Evolutionary conservation across 2,113 vertebrate genomes (phyloP).

Genomic region (Rhinolophus ferrumequinum): DNA sequence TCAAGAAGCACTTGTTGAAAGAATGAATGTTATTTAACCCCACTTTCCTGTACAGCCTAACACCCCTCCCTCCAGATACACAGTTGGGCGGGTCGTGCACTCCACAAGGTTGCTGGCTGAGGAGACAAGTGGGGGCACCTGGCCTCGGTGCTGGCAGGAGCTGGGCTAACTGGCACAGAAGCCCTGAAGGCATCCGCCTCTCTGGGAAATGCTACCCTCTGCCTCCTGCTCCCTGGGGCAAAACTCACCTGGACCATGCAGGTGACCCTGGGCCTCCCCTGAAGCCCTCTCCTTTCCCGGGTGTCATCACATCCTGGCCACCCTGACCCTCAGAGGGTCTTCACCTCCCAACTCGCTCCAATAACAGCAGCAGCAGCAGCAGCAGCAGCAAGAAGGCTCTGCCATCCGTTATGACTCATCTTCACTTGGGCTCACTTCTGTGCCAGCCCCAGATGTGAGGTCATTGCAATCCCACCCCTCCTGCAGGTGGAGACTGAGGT

Average conservation of each 20-base stretch:
- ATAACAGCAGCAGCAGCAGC: neutral
- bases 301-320: too few relatives aligned
- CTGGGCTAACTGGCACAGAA: too few relatives aligned
- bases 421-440: neutral
- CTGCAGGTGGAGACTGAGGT: neutral
- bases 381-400: neutral
- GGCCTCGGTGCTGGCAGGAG: neutral
- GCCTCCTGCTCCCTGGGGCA: neutral
- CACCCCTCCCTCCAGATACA: neutral
- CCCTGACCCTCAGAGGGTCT: neutral
- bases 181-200: neutral
- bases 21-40: neutral
- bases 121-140: neutral
- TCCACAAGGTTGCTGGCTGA: too few relatives aligned
- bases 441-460: neutral
- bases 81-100: neutral
- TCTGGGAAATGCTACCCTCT: neutral
- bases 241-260: rapidly evolving
- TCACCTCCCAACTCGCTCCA: neutral
- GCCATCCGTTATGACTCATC: neutral
- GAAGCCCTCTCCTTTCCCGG: rapidly evolving
- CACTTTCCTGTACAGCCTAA: neutral
- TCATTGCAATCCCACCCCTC: neutral
- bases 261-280: neutral
- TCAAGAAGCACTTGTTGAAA: neutral